Evolutionary conservation across 53 echinoderm and acorn worm genomes (phyloP), one percentile per base, ranked within the genome.

Genomic region (Holothuria scabra): DNA sequence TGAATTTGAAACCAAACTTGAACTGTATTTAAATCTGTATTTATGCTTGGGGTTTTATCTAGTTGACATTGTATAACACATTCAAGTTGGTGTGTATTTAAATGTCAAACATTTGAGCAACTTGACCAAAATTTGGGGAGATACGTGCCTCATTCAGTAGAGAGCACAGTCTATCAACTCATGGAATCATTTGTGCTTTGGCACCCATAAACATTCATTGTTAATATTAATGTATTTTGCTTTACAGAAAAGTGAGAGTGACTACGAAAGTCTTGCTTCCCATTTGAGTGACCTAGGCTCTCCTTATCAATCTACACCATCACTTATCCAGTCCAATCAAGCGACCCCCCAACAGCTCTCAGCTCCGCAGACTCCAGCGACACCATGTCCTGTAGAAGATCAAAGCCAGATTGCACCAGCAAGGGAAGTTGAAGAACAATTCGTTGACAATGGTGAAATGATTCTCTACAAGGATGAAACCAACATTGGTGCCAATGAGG

Each of bases 211-310:
- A n/a, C n/a, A n/a, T n/a, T n/a, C n/a, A n/a, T n/a, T n/a, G n/a
- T n/a, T n/a, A n/a, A n/a, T n/a, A n/a, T n/a, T n/a, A n/a, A 6
- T 35, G 6, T 35, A 41, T 41, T 41, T 41, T 41, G 37, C 60
- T 46, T 75, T 87, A 25, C 76, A 87, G 91, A 74, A 68, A 58
- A 88, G 87, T 26, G 97, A 97, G 64, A 97, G 97, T 81, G 97
- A 97, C 57, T 94, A 96, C 68, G 97, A 96, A 55, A 97, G 97
- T 28, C 74, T 92, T 31, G 82, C 92, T 33, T 97, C 97, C 32
- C 90, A 85, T 20, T 61, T 59, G 41, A 93, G 93, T 67, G 90
- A 93, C 34, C 92, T 97, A 46, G 97, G 97, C 1, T 97, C 97
- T 8, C 97, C 97, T 0, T 90, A 85, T 52, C 90, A 90, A 37